Conservation (phyloP, 2,888 invertebrate genomes). For the Cataglyphis cursor region DNA sequence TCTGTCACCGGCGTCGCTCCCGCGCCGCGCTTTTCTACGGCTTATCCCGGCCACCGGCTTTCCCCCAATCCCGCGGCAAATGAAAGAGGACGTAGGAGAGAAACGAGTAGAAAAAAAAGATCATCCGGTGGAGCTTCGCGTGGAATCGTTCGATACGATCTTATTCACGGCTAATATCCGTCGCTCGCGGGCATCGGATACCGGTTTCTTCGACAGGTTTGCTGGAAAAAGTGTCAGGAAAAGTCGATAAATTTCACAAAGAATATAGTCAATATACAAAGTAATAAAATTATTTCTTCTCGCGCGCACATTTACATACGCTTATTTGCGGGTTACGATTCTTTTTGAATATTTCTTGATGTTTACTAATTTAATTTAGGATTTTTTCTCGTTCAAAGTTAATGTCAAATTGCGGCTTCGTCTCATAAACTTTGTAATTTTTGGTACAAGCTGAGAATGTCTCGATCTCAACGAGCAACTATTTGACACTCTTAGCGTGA, state of each 20-base stretch:
- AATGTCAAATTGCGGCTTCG: not conserved
- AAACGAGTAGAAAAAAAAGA: slow-evolving; percentile 44
- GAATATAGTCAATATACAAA: not conserved
- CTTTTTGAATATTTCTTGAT: not conserved
- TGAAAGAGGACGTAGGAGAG: slow-evolving; percentile 44
- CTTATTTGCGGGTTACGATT: not conserved
- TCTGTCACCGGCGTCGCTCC: slow-evolving; percentile 76
- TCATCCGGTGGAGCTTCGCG: slow-evolving; percentile 24
- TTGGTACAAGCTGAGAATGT: not conserved
- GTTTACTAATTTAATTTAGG: not conserved
- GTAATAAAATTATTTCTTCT: not conserved
- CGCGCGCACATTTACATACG: too few species aligned
- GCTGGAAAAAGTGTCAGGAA: not conserved
- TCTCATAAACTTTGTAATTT: slow-evolving; percentile 9
- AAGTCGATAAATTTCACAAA: slow-evolving; percentile 8
- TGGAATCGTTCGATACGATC: slow-evolving; percentile 32
- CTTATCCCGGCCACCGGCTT: slow-evolving; percentile 72
- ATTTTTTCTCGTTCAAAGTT: not conserved
- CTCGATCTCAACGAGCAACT: slow-evolving; percentile 10
- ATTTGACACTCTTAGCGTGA: slow-evolving; percentile 32
- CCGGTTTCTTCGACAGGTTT: slow-evolving; percentile 27
- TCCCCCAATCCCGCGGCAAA: slow-evolving; percentile 69
- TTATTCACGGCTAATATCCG: slow-evolving; percentile 45
- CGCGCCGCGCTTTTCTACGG: slow-evolving; percentile 74
- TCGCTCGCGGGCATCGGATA: slow-evolving; percentile 29